A percentile compares a stretch with the other conserved stretches of the same genome.
Conservation (phyloP, 2,888 invertebrate genomes). For the Cheilosia vernalis region DNA sequence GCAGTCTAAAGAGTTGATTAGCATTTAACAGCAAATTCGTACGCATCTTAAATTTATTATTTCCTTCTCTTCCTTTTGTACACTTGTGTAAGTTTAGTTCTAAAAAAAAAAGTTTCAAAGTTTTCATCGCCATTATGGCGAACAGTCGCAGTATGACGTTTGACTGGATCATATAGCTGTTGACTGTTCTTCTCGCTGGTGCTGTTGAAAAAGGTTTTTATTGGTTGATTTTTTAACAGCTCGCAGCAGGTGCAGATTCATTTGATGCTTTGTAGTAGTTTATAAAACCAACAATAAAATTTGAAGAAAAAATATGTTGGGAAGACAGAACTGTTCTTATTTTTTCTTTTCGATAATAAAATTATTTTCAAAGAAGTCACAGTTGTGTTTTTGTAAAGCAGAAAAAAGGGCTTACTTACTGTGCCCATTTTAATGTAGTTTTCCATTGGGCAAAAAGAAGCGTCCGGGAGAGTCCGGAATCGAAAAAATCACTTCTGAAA, state of each 20-base stretch:
- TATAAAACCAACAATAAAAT: slow-evolving; percentile 34
- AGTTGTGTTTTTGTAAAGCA: too few species aligned
- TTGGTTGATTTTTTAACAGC: slow-evolving; percentile 48
- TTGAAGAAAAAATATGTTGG: slow-evolving; percentile 43
- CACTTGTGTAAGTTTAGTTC: slow-evolving; percentile 65
- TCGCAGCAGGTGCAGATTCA: neutral
- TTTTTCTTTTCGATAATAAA: slow-evolving; percentile 70
- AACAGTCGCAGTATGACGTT: slow-evolving; percentile 55
- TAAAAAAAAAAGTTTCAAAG: slow-evolving; percentile 64
- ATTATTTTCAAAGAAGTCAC: slow-evolving; percentile 7
- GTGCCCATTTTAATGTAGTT: too few species aligned
- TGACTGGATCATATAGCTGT: slow-evolving; percentile 55
- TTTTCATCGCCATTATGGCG: slow-evolving; percentile 19
- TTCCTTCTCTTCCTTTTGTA: slow-evolving; percentile 44
- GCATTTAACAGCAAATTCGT: slow-evolving; percentile 66
- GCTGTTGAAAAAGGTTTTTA: slow-evolving; percentile 50
- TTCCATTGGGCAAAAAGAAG: too few species aligned
- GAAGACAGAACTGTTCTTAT: slow-evolving; percentile 48
- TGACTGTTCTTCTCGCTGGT: slow-evolving; percentile 1
- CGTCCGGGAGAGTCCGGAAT: too few species aligned
- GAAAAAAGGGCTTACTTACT: too few species aligned
- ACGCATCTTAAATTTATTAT: slow-evolving; percentile 51
- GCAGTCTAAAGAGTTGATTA: slow-evolving; percentile 48
- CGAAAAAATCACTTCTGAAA: too few species aligned
- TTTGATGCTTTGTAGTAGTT: slow-evolving; percentile 31